Evolutionary conservation across 2,888 invertebrate species (phyloP), one percentile per base, ranked within the genome.

Genomic region (Catotricha subobsoleta): DNA sequence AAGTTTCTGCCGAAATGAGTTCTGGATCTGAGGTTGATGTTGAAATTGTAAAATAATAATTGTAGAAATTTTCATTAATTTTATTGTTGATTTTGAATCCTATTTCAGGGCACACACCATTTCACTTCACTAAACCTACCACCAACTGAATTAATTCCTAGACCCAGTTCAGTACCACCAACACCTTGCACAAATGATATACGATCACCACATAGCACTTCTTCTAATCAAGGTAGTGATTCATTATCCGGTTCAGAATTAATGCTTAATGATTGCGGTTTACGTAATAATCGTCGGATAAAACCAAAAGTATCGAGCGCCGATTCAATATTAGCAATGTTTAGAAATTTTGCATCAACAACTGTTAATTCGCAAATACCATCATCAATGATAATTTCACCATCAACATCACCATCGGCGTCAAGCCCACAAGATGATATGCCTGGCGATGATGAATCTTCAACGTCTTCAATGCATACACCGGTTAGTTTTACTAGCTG

Each of bases 261-360:
- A 48, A 75, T 72, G 42, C 63, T 73, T 47, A 71, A 74, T 42
- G 67, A 72, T 51, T 63, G 68, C 27, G 69, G 72, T 47, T 60
- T 74, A 45, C 71, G 70, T 52, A 50, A 49, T 44, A 53, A 54
- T 41, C 52, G 56, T 42, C 54, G 54, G 16, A 50, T 58, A 18
- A 56, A 60, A 39, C 62, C 73, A 48, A 80, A 79, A 58, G 76
- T 78, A 39, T 73, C 80, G 21, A 80, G 79, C 53, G 81, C 82
- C 9, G 82, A 83, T 59, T 81, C 81, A 2, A 77, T 82, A 47
- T 60, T 81, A 45, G 79, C 80, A 9, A 80, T 82, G 76, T 80
- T 82, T 55, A 66, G 77, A 42, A 80, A 76, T 54, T 78, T 79
- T 54, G 74, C 78, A 15, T 74, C 76, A 16, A 70, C 73, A 39